Evolutionary conservation across 2,113 vertebrate species (phyloP), one percentile per base, ranked within the genome.

Genomic region (Murina feae): DNA sequence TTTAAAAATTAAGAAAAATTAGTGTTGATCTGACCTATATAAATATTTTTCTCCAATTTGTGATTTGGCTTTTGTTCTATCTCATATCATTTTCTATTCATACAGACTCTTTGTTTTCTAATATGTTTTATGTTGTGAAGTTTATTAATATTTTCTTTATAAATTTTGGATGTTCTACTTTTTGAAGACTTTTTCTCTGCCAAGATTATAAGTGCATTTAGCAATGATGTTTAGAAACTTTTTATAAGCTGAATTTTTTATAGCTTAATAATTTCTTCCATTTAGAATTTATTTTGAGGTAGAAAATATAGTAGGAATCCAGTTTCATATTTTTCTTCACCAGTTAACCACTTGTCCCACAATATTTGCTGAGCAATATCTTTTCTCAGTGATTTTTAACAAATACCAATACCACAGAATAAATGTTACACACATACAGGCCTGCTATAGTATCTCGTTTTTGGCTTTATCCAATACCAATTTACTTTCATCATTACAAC

Each of bases 211-310:
- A 49, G 72, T 37, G 74, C 55, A 84, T 84, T 88, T 49, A 72
- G 21, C 13, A 47, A 53, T 63, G 58, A 66, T 20, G 47, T 91
- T 47, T 21, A 32, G 9, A 47, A 49, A 42, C 13, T 23, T 69
- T 16, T 11, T 37, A 30, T 32, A 78, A 35, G 6, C 12, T 75
- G 7, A 23, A 23, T 69, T 32, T 58, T 95, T 83, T 79, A 4
- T 72, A 42, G 28, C 58, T 86, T 81, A 88, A 78, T 75, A 74
- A 5, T 68, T 74, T 74, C 14, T 91, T 68, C 35, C 55, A 91
- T 88, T 11, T 84, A 49, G 37, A 93, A 66, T 87, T 78, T 83
- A 93, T 79, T 95, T 90, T 74, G 23, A 74, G n/a, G 30, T 87
- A 76, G 65, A 90, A 87, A 63, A 13, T 72, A 79, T 79, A 20